Conservation (phyloP, 2,888 invertebrate species). For the Sabellastarte sp. region DNA sequence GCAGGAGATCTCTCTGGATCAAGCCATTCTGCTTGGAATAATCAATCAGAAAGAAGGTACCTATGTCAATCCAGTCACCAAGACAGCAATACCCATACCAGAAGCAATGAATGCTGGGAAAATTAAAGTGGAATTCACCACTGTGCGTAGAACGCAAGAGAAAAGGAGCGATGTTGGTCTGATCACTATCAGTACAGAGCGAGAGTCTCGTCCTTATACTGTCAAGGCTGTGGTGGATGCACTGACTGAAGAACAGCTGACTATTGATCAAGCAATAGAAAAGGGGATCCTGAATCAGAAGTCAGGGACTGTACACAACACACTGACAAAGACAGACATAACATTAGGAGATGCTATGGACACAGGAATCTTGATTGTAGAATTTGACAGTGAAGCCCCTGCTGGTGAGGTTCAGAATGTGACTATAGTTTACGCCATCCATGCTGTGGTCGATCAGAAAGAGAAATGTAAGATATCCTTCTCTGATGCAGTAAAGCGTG, state of each 20-base stretch:
- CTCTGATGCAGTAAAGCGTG: slow-evolving; percentile 29
- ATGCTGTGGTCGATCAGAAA: slow-evolving; percentile 47
- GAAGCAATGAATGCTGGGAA: slow-evolving; percentile 49
- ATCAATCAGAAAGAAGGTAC: slow-evolving; percentile 17
- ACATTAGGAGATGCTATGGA: slow-evolving; percentile 30
- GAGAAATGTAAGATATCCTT: slow-evolving; percentile 34
- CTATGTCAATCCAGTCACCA: slow-evolving; percentile 18
- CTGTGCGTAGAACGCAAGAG: slow-evolving; percentile 42
- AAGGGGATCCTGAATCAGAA: slow-evolving; percentile 27
- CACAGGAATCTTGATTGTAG: slow-evolving; percentile 28
- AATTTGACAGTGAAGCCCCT: slow-evolving; percentile 22
- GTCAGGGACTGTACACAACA: slow-evolving; percentile 17
- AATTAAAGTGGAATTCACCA: slow-evolving; percentile 25
- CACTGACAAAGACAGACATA: slow-evolving; percentile 5
- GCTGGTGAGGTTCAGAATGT: background rate
- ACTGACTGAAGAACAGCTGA: slow-evolving; percentile 10
- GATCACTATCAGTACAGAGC: slow-evolving; percentile 49
- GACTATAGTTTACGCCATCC: slow-evolving; percentile 53
- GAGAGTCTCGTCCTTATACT: slow-evolving; percentile 48
- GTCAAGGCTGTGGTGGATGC: slow-evolving; percentile 18
- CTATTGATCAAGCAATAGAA: slow-evolving; percentile 17
- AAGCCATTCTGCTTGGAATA: slow-evolving; percentile 19
- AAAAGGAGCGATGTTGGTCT: slow-evolving; percentile 52
- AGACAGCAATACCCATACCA: slow-evolving; percentile 34
- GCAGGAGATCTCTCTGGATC: slow-evolving; percentile 21